Evolutionary conservation across 2,797 vertebrate species (phyloP).

Genomic region (Cyprinella venusta): DNA sequence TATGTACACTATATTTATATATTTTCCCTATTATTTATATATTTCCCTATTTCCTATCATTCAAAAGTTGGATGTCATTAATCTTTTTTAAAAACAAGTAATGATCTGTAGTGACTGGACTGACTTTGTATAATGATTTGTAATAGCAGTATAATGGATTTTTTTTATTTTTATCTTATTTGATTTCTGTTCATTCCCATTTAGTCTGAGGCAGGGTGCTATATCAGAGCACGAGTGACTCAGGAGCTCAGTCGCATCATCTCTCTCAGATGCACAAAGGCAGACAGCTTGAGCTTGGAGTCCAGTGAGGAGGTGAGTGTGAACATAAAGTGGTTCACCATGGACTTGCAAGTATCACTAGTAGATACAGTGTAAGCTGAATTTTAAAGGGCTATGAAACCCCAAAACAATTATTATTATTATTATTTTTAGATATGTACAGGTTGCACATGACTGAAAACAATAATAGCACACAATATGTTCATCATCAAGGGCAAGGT

Average conservation of each 20-base stretch:
- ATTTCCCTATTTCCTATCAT: neutral
- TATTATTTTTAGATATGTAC: neutral
- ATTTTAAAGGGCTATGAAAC: neutral
- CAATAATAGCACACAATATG: neutral
- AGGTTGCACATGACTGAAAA: neutral
- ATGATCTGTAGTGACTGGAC: neutral
- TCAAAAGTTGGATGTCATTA: neutral
- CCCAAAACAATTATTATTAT: neutral
- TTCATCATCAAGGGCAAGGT: neutral
- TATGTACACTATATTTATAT: neutral
- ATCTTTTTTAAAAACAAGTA: too few relatives aligned
- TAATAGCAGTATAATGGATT: neutral
- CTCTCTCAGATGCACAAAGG: constrained; percentile 58
- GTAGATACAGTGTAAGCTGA: too few relatives aligned
- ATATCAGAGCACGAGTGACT: constrained; percentile 55
- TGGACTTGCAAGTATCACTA: neutral
- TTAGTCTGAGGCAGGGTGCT: constrained; percentile 64
- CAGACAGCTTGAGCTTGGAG: constrained; percentile 67
- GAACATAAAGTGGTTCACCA: neutral
- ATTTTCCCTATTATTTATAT: neutral
- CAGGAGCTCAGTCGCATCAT: constrained; percentile 52
- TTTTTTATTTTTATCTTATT: neutral
- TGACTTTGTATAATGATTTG: neutral
- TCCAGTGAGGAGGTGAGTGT: constrained; percentile 72
- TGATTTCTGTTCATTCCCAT: neutral